These are phyloP conservation scores for Cheilinus undulatus DNA, from an alignment of 2,113 vertebrate genomes.

Conservation along the genomic window DNA sequence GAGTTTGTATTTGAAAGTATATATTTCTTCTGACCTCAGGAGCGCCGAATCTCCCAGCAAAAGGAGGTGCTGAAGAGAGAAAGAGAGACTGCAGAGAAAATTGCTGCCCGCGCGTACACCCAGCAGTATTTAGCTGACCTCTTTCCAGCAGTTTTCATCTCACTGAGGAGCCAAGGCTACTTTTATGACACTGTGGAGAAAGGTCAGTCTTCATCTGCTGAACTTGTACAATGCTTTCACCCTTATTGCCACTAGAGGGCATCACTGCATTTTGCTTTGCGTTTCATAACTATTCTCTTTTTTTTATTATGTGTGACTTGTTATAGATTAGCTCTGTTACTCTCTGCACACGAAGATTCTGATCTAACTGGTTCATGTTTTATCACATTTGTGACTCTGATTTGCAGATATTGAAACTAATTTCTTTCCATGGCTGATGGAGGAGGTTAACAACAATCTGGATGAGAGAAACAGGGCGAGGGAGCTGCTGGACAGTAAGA, in stretches of 20 bases:
- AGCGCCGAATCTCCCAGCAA: conserved; percentile 86
- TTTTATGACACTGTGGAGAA: conserved; percentile 92
- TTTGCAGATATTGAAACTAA: conserved; percentile 89
- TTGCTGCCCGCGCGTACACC: conserved; percentile 87
- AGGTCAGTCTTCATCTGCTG: conserved; percentile 77
- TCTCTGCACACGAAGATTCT: background rate
- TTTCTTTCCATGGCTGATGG: conserved; percentile 92
- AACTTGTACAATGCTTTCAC: background rate
- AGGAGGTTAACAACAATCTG: conserved; percentile 82
- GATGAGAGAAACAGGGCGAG: conserved; percentile 84
- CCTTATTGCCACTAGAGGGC: conserved; percentile 15
- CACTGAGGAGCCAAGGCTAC: conserved; percentile 87
- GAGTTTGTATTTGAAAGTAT: background rate
- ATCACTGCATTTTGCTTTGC: background rate
- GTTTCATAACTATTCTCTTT: background rate
- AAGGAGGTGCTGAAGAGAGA: conserved; percentile 82
- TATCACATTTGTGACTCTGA: conserved; percentile 34
- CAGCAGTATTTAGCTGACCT: conserved; percentile 89
- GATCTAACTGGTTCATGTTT: background rate
- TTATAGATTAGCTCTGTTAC: background rate
- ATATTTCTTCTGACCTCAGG: conserved; percentile 73
- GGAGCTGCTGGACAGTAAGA: conserved; percentile 91
- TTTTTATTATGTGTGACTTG: background rate
- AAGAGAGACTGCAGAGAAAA: conserved; percentile 87
- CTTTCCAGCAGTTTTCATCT: conserved; percentile 87